Evolutionary conservation across 2,888 invertebrate species (phyloP).

Genomic region (Cacoxenus indagator): DNA sequence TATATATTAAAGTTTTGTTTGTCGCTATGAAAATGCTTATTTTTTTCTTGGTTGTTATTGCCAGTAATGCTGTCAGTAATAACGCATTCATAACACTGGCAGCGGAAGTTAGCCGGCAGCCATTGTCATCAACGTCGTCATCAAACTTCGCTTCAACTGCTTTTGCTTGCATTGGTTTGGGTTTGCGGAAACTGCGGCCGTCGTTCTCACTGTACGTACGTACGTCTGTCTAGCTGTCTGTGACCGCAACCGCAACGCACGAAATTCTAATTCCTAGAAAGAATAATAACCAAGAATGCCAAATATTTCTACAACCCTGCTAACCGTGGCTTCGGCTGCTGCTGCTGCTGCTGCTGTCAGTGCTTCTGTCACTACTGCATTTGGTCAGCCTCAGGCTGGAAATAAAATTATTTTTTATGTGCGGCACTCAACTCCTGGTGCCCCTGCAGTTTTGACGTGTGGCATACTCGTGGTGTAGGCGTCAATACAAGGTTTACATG

Average conservation of each 20-base stretch:
- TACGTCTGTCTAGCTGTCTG: neutral
- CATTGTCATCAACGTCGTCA: constrained; percentile 48
- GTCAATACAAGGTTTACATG: constrained; percentile 17
- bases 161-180: neutral
- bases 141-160: constrained; percentile 34
- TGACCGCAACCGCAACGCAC: constrained; percentile 35
- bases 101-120: constrained; percentile 39
- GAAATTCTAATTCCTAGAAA: constrained; percentile 53
- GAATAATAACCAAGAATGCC: constrained; percentile 46
- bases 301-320: constrained; percentile 48
- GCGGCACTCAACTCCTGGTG: constrained; percentile 28
- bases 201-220: neutral
- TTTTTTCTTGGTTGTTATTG: constrained; percentile 10
- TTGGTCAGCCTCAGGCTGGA: constrained; percentile 56
- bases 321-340: neutral
- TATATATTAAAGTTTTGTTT: constrained; percentile 55
- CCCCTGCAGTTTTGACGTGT: constrained; percentile 22
- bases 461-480: neutral
- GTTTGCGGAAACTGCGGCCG: neutral
- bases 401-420: constrained; percentile 63
- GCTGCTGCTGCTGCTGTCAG: neutral
- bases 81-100: constrained; percentile 23
- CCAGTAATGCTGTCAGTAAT: constrained; percentile 9
- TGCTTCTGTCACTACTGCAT: neutral
- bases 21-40: constrained; percentile 23